Base-by-base conservation (phyloP, 1,140 invertebrate species). In the Reticulitermes speratus region DNA sequence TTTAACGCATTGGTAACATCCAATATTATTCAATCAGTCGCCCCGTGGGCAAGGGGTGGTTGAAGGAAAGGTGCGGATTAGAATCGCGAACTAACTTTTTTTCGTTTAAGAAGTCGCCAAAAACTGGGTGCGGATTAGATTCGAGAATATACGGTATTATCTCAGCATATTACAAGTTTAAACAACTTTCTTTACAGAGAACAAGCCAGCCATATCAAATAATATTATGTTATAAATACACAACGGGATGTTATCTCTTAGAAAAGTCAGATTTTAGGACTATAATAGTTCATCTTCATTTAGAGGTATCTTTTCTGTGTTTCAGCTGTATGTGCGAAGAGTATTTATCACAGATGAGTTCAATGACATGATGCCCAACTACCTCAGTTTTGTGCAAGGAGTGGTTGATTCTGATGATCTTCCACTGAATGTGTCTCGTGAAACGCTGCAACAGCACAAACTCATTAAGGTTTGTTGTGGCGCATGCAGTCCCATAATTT, bases 271-370 rank as follows among this genome's bases (percentile, higher is more conserved):
- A 44, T 6, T 44, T 32, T n/a, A 23, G 14, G 25, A 12, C 82
- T 30, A 30, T n/a, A 9, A 19, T 83, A 19, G 44, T 83, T 21
- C 11, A 32, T 84, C 25, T 55, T 1, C 7, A 11, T 48, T 48
- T 48, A 48, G 9, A 48, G 45, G 7, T 48, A 55, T 21, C 19
- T 55, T 21, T 52, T 52, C n/a, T n/a, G 25, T 30, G 14, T 91
- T 90, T 48, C 89, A 95, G 92, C 92, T 99, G 59, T 99, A 98
- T 90, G 98, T 99, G 23, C 94, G 98, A 88, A 93, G 99, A 87
- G 98, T 99, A 25, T 99, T 99, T 91, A 99, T 99, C 91, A 99
- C 98, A 25, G 99, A 99, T 89, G 98, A 99, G 92, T 99, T 99
- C 92, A 98, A 98, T 90, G 99, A 99, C 90, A 98, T 99, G 96